A percentile compares a stretch with the other conserved stretches of the same genome.
Conservation (phyloP, 2,888 invertebrate genomes). For the Marasmarcha lunaedactyla region DNA sequence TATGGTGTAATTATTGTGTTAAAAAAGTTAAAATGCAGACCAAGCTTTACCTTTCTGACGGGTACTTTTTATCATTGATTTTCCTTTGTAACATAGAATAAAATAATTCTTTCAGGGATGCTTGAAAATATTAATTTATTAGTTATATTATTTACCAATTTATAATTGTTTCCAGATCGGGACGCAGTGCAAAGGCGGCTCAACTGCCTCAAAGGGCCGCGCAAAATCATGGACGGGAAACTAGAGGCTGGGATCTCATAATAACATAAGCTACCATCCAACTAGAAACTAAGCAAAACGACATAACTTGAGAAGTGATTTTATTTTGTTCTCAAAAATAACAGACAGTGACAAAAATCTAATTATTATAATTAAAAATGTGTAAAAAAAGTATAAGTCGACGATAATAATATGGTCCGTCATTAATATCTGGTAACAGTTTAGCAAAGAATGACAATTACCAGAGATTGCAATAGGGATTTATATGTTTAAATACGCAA, state of each 20-base stretch:
- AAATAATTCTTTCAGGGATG: background rate
- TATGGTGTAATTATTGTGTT: too few relatives aligned
- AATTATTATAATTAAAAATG: constrained; percentile 39
- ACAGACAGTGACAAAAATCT: constrained; percentile 36
- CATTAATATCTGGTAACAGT: constrained; percentile 35
- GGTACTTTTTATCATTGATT: too few relatives aligned
- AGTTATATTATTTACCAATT: background rate
- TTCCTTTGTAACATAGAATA: too few relatives aligned
- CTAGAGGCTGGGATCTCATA: constrained; percentile 66
- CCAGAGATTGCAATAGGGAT: constrained; percentile 60
- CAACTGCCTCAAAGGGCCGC: constrained; percentile 59
- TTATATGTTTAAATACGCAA: constrained; percentile 59
- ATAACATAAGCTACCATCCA: constrained; percentile 38
- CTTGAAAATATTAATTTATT: background rate
- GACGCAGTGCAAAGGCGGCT: constrained; percentile 96
- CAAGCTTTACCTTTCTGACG: too few relatives aligned
- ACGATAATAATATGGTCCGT: constrained; percentile 31
- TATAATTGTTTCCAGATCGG: constrained; percentile 77
- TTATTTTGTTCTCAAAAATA: constrained; percentile 60
- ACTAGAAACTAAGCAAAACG: constrained; percentile 39
- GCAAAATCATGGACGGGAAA: constrained; percentile 62
- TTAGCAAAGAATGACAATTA: constrained; percentile 47
- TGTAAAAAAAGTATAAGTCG: constrained; percentile 53
- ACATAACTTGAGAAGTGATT: constrained; percentile 60
- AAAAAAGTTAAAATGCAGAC: too few relatives aligned